Base-by-base conservation (phyloP, 2,888 invertebrate species). In the Saturnia japonica region DNA sequence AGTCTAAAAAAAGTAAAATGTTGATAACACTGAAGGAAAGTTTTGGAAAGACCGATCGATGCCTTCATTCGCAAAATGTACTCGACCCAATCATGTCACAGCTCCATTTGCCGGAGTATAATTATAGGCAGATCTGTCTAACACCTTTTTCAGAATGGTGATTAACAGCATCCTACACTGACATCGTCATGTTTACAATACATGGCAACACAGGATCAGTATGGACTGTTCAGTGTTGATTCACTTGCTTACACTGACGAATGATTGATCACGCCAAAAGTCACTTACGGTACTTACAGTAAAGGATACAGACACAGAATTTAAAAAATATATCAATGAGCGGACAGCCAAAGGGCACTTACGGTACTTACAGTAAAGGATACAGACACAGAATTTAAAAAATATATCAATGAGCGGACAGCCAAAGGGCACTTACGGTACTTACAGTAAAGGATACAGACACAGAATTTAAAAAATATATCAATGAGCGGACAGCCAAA, bases 111-210 rank as follows among this genome's bases (percentile, higher is more conserved):
- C 1, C 9, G 64, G 0, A 19, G 7, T 64, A 40, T 40, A 64
- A 64, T 64, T 34, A 64, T 64, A 64, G 40, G 8, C 64, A 19
- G 57, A 64, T 40, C 9, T 16, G 22, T 14, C 62, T 14, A 19
- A 40, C 64, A 40, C n/a, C 40, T 67, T 45, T 71, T 70, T 70
- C 40, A 60, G 60, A 70, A 34, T 12, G n/a, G 68, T 71, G 68
- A 71, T 62, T 71, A 71, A 71, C 68, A n/a, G 25, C 64, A 68
- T 62, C 71, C 68, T 64, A 71, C 71, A 43, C 71, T 45, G 22
- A 43, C 42, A 16, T 19, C 45, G 68, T 70, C 64, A 47, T 70
- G 40, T 45, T 28, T n/a, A 43, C 19, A 62, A 62, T 62, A 69
- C 45, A 47, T 40, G 34, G 40, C 22, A 47, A 45, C n/a, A 45